phyloP scores from a whole-genome alignment of 2,888 invertebrate genomes.

The Coremacera marginata region DNA sequence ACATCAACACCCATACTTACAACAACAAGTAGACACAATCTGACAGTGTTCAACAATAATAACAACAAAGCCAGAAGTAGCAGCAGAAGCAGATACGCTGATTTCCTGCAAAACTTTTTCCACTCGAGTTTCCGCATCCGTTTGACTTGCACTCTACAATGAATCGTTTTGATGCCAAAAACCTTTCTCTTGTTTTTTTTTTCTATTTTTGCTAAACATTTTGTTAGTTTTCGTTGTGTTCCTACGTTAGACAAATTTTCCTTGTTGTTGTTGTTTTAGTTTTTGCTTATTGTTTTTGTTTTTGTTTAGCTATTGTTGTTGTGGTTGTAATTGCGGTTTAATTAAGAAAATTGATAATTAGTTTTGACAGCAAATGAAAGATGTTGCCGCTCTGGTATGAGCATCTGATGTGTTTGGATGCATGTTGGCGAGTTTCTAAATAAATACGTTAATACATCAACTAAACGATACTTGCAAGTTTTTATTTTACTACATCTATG shows the following conservation, averaged over 20 bases:
- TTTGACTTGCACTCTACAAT: neutral
- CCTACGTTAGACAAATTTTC: neutral
- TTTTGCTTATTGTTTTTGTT: neutral
- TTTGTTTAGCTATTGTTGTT: constrained; percentile 4
- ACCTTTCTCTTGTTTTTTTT: no score
- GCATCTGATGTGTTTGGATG: neutral
- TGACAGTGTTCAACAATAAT: neutral
- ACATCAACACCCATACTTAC: neutral
- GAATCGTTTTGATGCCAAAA: no score
- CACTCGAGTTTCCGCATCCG: neutral
- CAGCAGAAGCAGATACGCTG: neutral
- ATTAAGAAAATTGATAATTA: constrained; percentile 63
- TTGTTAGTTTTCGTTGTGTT: no score
- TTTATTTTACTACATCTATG: no score
- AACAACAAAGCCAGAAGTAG: neutral
- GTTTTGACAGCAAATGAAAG: constrained; percentile 55
- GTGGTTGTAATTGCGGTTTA: constrained; percentile 39
- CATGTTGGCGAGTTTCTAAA: neutral
- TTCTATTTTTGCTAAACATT: no score
- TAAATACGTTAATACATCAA: neutral
- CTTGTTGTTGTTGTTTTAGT: neutral
- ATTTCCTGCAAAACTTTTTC: neutral
- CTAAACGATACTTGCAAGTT: neutral
- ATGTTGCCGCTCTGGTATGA: constrained; percentile 37
- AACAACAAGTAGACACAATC: neutral